Evolutionary conservation across 2,797 vertebrate genomes (phyloP).

Genomic region (Eremophila alpestris): DNA sequence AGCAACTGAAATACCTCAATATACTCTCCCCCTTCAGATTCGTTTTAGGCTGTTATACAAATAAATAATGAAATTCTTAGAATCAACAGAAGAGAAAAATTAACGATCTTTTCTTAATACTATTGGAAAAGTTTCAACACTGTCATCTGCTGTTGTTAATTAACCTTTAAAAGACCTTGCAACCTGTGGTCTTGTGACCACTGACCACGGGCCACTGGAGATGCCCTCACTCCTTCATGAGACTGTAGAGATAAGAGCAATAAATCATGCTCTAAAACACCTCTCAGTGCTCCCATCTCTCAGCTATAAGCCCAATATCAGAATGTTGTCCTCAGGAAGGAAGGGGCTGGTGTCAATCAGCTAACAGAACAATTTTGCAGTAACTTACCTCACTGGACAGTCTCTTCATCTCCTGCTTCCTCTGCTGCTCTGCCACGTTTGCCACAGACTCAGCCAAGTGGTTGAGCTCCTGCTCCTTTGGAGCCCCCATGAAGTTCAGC

Average conservation of each 20-base stretch:
- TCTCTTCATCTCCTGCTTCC: conserved; percentile 76
- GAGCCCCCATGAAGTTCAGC: conserved; percentile 67
- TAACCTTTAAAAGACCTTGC: too few species aligned
- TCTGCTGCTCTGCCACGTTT: conserved; percentile 78
- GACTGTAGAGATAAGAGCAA: too few species aligned
- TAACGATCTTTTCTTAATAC: neutral
- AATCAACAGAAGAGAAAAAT: neutral
- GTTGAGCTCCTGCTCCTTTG: conserved; percentile 82
- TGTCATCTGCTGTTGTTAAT: neutral
- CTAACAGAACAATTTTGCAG: fast-evolving
- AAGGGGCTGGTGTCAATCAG: neutral
- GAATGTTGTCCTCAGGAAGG: neutral
- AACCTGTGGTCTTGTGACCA: too few species aligned
- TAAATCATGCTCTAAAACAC: too few species aligned
- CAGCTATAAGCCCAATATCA: neutral
- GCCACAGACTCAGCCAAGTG: conserved; percentile 81
- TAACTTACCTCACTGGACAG: conserved; percentile 78
- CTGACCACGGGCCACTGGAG: too few species aligned
- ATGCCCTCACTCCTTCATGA: too few species aligned
- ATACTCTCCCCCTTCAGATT: too few species aligned
- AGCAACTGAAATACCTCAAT: neutral
- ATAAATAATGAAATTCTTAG: neutral
- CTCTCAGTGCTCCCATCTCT: too few species aligned
- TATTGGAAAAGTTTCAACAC: fast-evolving
- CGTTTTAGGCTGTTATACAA: neutral